phyloP scores from a whole-genome alignment of 2,113 vertebrate genomes.

The Pelmatolapia mariae region DNA sequence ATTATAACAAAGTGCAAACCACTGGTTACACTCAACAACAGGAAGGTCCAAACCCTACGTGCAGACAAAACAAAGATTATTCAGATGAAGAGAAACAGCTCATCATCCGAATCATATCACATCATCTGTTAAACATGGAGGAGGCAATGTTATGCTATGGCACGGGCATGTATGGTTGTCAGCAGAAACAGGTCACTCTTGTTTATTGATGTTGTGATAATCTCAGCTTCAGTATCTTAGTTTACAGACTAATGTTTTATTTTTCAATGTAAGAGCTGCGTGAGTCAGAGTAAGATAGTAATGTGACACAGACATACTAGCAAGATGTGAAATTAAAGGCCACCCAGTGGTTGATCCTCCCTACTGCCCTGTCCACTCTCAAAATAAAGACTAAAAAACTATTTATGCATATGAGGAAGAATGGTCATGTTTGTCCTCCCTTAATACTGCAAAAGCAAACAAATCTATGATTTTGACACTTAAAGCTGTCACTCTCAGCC shows the following conservation, averaged over 20 bases:
- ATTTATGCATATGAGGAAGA: rapidly evolving
- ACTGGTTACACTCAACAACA: not conserved
- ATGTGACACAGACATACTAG: rapidly evolving
- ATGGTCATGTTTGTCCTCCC: not conserved
- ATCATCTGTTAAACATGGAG: not conserved
- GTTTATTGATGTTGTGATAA: rapidly evolving
- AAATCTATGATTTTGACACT: not conserved
- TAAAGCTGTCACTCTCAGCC: not conserved
- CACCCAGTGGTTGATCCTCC: not conserved
- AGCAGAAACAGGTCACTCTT: not conserved
- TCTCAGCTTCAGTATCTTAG: not conserved
- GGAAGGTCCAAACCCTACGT: not conserved
- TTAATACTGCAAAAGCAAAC: not conserved
- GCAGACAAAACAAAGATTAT: not conserved
- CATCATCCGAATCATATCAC: not conserved
- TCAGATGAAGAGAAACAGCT: not conserved
- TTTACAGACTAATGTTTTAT: not conserved
- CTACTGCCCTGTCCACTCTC: not conserved
- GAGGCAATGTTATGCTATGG: not conserved
- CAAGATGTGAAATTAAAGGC: not conserved
- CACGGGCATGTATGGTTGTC: rapidly evolving
- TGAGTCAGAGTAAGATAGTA: not conserved
- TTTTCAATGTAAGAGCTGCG: rapidly evolving
- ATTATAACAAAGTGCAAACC: not conserved
- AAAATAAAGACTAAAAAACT: not conserved